Evolutionary conservation across 2,113 vertebrate species (phyloP), one percentile per base, ranked within the genome.

Genomic region (Cairina moschata): DNA sequence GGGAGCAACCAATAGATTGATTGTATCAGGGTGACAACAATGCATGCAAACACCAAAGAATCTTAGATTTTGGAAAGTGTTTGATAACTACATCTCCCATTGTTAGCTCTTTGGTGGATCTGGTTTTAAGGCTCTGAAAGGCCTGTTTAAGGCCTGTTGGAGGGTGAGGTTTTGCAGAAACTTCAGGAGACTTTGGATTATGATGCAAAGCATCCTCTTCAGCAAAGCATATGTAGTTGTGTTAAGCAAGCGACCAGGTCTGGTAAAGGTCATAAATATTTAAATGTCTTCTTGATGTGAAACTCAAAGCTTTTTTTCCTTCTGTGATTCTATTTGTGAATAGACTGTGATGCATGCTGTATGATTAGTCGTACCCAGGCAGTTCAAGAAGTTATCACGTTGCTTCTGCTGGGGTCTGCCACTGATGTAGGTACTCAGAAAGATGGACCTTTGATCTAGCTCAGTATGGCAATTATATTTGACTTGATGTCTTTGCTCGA

Each of bases 321-420:
- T 86, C 31, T 2, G 2, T 9, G 11, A n/a, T 58, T 29, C 0
- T 0, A 17, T 71, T 44, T 82, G 56, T 58, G 63, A 50, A 40
- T 10, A 10, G 25, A 13, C 26, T 36, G 17, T 1, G 1, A n/a
- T 25, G 38, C 1, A 1, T 32, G 17, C 13, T 62, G 48, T 75
- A 26, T 55, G 21, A 23, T 75, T 40, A 48, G 25, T 55, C 17
- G 8, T 74, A 8, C 44, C 40, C 46, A 55, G 46, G 4, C 7
- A 32, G 25, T 26, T 63, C 38, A 75, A 25, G 55, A 9, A 55
- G n/a, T 13, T 74, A 7, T 28, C 31, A 21, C 26, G 15, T 59
- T 3, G 4, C 42, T 92, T 79, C 36, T 56, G 26, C 0, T 1
- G 40, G 8, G 13, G 4, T 29, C 80, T 75, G 46, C 20, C 31